Evolutionary conservation across 1,140 invertebrate species (phyloP), one percentile per base, ranked within the genome.

Genomic region (Zaprionus kolodkinae): DNA sequence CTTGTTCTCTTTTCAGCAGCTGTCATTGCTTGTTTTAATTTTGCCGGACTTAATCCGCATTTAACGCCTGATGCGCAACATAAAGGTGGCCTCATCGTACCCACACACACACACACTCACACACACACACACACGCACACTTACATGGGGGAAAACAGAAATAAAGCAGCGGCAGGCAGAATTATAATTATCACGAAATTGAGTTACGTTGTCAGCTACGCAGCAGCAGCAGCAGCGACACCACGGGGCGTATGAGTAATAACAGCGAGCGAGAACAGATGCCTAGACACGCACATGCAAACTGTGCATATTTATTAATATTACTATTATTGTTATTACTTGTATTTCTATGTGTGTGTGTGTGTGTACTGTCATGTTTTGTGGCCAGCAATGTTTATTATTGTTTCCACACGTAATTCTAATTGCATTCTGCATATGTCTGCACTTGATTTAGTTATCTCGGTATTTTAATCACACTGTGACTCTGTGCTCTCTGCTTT

Each of bases 161-260:
- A 75, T 71, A 76, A 76, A 64, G 52, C 77, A 86, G 66, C 76
- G 77, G 79, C 79, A 73, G 72, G 70, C 82, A 61, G 81, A 81
- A 86, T 78, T 81, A 86, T 86, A 85, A 81, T 85, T 85, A 86
- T 86, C 68, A 60, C 62, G 40, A 81, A 85, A 81, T 85, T 85
- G 67, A 77, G 82, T 85, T 81, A 79, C 65, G 81, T 72, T 86
- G 82, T 76, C 78, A 73, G 76, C 79, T 50, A 25, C 45, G 45
- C 27, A 50, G 36, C 21, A 5, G 66, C 60, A 21, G 21, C 21
- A 21, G 21, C 21, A 21, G 21, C 21, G 4, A 59, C 60, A 56
- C 69, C 36, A 76, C 63, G 36, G 69, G 74, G 74, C 74, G 74
- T 72, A 77, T 67, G 54, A 40, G 75, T 73, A 81, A 86, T 86